Evolutionary conservation across 1,140 invertebrate species (phyloP).

Genomic region (Dendrolimus kikuchii): DNA sequence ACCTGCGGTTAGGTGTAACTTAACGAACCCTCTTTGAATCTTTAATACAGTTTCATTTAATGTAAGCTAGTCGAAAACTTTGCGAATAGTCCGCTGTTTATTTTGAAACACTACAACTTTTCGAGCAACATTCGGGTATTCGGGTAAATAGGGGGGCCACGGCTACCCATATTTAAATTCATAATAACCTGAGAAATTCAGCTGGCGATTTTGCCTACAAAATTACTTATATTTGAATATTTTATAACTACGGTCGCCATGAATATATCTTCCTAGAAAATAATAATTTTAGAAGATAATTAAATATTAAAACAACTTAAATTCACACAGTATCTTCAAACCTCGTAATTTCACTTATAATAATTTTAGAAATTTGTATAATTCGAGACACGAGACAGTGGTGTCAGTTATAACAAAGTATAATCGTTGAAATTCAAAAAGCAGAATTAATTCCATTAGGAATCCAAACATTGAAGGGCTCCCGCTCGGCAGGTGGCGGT

Average conservation of each 20-base stretch:
- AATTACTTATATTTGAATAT: background rate
- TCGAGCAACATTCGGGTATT: too few species aligned
- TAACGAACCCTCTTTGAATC: constrained; percentile 65
- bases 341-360: too few species aligned
- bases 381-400: background rate
- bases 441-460: constrained; percentile 63
- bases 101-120: constrained; percentile 14
- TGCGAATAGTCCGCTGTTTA: constrained; percentile 31
- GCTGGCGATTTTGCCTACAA: background rate
- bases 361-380: too few species aligned
- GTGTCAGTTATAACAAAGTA: constrained; percentile 17
- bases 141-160: background rate
- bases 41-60: constrained; percentile 69
- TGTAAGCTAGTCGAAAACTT: constrained; percentile 52
- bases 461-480: constrained; percentile 47
- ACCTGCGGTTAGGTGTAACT: constrained; percentile 65
- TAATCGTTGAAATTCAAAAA: constrained; percentile 31
- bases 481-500: constrained; percentile 40
- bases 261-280: too few species aligned
- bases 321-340: too few species aligned
- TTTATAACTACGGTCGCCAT: too few species aligned
- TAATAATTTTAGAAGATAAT: too few species aligned
- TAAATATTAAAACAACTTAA: too few species aligned
- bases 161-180: constrained; percentile 1
- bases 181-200: constrained; percentile 1